These are phyloP conservation scores for Lithophane leautieri DNA, from an alignment of 2,888 invertebrate genomes.

Conservation along the genomic window DNA sequence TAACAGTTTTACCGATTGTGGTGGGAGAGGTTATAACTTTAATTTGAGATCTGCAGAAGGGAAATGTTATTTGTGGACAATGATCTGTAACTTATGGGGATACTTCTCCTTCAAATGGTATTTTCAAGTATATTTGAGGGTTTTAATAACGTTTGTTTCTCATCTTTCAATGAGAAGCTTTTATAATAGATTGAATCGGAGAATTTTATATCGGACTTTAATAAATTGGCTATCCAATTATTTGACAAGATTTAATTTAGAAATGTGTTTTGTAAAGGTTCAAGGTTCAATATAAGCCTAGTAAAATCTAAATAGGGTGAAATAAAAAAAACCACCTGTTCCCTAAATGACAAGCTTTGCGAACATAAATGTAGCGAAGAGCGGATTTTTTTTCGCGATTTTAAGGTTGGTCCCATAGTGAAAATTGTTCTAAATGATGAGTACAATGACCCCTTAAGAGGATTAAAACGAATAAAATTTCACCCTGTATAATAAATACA, in stretches of 20 bases:
- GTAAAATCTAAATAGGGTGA: neutral
- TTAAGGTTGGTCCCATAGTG: no score
- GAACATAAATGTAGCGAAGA: no score
- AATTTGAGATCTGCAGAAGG: conserved; percentile 19
- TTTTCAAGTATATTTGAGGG: neutral
- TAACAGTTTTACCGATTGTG: conserved; percentile 29
- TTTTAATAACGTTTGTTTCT: neutral
- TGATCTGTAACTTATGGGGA: neutral
- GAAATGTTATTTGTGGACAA: conserved; percentile 24
- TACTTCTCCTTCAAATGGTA: neutral
- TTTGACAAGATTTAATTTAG: neutral
- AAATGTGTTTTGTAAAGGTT: neutral
- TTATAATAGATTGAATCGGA: neutral
- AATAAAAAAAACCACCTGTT: no score
- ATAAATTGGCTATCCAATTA: no score
- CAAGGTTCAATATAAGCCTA: neutral
- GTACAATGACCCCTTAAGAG: no score
- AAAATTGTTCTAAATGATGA: no score
- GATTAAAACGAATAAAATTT: no score
- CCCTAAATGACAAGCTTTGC: no score
- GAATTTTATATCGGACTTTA: neutral
- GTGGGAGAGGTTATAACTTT: conserved; percentile 22
- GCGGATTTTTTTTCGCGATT: no score
- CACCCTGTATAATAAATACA: neutral
- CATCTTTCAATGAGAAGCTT: neutral